Base-by-base conservation (phyloP, 2,888 invertebrate genomes). In the Acleris laterana region DNA sequence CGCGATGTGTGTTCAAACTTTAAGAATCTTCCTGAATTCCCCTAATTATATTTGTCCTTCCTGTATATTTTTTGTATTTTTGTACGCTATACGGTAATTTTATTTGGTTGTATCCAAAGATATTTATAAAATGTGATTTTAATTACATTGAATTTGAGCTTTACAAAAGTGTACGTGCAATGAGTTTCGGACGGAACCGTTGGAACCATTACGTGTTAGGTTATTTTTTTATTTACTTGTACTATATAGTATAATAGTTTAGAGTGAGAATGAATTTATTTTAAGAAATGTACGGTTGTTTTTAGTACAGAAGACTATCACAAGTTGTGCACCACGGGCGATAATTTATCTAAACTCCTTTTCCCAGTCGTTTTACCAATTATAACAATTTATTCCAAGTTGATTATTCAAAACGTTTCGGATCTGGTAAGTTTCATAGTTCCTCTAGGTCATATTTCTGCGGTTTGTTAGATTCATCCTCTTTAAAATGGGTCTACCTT, bases 81-180 rank as follows among this genome's bases (percentile, higher is more conserved):
- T 90, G 88, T 92, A 90, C 80, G 88, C 87, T 89, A 84, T 85
- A 81, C 78, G 71, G 80, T 87, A 83, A 83, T 87, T 91, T 90
- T 85, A 87, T 90, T 93, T 90, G 91, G 91, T 90, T 86, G 82
- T 84, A 88, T 83, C 92, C 92, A 92, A 93, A 93, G 92, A 93
- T 93, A 90, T 92, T 91, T 91, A 90, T 82, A 81, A 88, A 80
- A 90, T 91, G 91, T 92, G 92, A 91, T 90, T 89, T 87, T 79
- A 85, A 86, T 87, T 88, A 88, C 87, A 85, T 82, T 88, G 72
- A 79, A 83, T 69, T 85, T 82, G 84, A 90, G 89, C 90, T 91
- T 90, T 90, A 91, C 84, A 82, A 89, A 89, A 88, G 88, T 88
- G 83, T 86, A 85, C 80, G 85, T 87, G 88, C 87, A 83, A 85